Evolutionary conservation across 1,140 invertebrate genomes (phyloP).

Genomic region (Oppia nitens): DNA sequence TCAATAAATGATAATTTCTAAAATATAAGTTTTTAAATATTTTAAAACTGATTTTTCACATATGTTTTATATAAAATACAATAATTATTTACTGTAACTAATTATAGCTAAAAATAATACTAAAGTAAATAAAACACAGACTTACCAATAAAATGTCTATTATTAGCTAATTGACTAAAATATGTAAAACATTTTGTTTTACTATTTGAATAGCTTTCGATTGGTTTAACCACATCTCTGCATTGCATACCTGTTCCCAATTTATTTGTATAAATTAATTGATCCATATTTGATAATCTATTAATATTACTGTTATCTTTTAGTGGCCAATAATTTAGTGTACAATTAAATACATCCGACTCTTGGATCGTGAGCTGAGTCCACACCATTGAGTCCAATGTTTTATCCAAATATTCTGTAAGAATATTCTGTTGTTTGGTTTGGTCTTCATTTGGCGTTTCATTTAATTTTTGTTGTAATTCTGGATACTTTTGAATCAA

Average conservation of each 20-base stretch:
- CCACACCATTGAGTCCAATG: not conserved
- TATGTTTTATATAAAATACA: no score
- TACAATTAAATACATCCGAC: not conserved
- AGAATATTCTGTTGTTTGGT: not conserved
- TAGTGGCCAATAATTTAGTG: not conserved
- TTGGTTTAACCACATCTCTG: not conserved
- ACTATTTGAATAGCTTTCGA: not conserved
- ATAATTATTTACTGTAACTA: no score
- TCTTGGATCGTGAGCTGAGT: not conserved
- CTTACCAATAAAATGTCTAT: not conserved
- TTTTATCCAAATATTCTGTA: not conserved
- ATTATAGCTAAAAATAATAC: no score
- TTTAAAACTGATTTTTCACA: no score
- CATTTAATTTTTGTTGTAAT: not conserved
- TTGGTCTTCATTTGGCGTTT: not conserved
- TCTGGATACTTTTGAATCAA: not conserved
- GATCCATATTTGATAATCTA: no score
- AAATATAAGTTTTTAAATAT: no score
- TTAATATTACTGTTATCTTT: not conserved
- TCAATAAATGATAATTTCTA: no score
- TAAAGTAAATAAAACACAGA: no score
- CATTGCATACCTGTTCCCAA: not conserved
- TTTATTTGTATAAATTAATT: no score
- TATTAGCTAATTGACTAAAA: not conserved
- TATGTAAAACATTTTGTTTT: not conserved